Evolutionary conservation across 1,140 invertebrate species (phyloP).

Genomic region (Drosophila cardini): DNA sequence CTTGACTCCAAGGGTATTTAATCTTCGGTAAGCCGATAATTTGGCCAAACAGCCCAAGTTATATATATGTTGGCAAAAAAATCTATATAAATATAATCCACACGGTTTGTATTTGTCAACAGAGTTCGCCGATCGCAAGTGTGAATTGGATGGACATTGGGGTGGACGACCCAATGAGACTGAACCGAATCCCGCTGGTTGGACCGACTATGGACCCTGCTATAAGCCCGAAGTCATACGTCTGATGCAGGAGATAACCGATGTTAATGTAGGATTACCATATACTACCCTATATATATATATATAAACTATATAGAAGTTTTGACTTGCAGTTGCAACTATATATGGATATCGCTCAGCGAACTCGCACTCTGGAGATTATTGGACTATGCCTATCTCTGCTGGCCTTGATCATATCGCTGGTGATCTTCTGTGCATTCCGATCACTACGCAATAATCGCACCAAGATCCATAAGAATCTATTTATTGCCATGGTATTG

Average conservation of each 20-base stretch:
- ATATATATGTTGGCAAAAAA: too few species aligned
- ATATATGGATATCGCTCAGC: constrained; percentile 88
- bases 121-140: constrained; percentile 92
- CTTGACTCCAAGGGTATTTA: too few species aligned
- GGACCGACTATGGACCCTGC: constrained; percentile 95
- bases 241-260: constrained; percentile 87
- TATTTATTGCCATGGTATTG: constrained; percentile 94
- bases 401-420: constrained; percentile 89
- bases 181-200: constrained; percentile 86
- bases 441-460: constrained; percentile 93
- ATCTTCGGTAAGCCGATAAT: too few species aligned
- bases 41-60: too few species aligned
- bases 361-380: constrained; percentile 92
- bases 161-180: constrained; percentile 85
- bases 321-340: constrained; percentile 25
- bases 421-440: constrained; percentile 93
- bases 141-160: constrained; percentile 91
- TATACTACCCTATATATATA: too few species aligned
- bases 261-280: constrained; percentile 75
- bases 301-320: neutral
- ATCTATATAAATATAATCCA: too few species aligned
- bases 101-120: constrained; percentile 13
- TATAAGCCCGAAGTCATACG: constrained; percentile 90
- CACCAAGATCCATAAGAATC: constrained; percentile 94
- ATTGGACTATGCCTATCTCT: constrained; percentile 92